Evolutionary conservation across 1,140 invertebrate genomes (phyloP).

Genomic region (Solenopsis fugax): DNA sequence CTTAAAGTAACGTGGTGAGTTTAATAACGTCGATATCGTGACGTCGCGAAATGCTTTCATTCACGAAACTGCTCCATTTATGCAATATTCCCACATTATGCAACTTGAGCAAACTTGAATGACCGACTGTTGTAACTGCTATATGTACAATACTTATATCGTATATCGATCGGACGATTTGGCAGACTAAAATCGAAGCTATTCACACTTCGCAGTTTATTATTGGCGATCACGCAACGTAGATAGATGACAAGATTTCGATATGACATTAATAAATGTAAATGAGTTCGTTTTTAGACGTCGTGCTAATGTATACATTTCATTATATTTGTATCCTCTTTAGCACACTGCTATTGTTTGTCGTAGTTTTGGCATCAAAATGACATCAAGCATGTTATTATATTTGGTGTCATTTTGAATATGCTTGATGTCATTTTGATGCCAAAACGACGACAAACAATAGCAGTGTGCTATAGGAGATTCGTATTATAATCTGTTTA

Average conservation of each 20-base stretch:
- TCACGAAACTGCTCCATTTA: constrained; percentile 44
- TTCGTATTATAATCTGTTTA: not conserved
- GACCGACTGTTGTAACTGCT: not conserved
- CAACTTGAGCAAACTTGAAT: constrained; percentile 10
- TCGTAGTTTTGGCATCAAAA: too few species aligned
- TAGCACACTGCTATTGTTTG: too few species aligned
- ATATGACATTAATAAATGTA: not conserved
- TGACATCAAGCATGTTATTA: too few species aligned
- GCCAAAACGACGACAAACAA: too few species aligned
- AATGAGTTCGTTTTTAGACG: not conserved
- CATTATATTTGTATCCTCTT: not conserved
- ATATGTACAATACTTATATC: not conserved
- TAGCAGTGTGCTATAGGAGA: too few species aligned
- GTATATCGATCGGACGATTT: constrained; percentile 8
- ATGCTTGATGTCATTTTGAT: too few species aligned
- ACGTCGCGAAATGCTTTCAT: constrained; percentile 34
- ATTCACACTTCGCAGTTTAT: not conserved
- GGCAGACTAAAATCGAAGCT: constrained; percentile 2
- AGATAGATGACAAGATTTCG: not conserved
- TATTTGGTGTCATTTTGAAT: too few species aligned
- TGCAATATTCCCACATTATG: constrained; percentile 37
- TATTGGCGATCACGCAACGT: constrained; percentile 3
- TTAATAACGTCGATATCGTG: not conserved
- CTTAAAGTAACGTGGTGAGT: not conserved
- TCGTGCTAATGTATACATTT: not conserved